Percentiles rank a stretch among this genome's conserved stretches.
Evolutionary conservation across 2,888 invertebrate genomes (phyloP).

Genomic region (Adineta ricciae): DNA sequence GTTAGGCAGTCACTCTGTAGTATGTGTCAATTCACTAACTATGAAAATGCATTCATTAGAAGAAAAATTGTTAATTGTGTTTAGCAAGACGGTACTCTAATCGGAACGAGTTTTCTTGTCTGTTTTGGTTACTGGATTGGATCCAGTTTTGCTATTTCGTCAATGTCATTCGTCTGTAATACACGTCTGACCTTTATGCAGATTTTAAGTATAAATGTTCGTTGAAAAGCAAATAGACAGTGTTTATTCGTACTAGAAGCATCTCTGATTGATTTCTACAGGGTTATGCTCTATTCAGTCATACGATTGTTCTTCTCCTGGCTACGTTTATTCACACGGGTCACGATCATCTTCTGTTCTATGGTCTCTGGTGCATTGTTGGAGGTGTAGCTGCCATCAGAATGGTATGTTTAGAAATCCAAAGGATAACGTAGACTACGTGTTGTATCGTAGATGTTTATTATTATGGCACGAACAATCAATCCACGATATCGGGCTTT

Average conservation of each 20-base stretch:
- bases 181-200: slow-evolving; percentile 41
- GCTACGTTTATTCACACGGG: slow-evolving; percentile 50
- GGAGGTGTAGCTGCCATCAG: slow-evolving; percentile 50
- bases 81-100: slow-evolving; percentile 53
- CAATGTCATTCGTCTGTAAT: slow-evolving; percentile 49
- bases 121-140: slow-evolving; percentile 53
- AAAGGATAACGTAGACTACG: slow-evolving; percentile 34
- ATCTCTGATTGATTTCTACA: slow-evolving; percentile 37
- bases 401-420: slow-evolving; percentile 46
- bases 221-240: neutral
- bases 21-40: slow-evolving; percentile 37
- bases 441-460: slow-evolving; percentile 32
- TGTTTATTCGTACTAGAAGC: neutral
- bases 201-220: slow-evolving; percentile 31
- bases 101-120: slow-evolving; percentile 52
- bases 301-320: slow-evolving; percentile 51
- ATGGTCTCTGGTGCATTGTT: slow-evolving; percentile 47
- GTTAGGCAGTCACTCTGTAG: slow-evolving; percentile 48
- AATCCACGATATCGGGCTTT: slow-evolving; percentile 42
- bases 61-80: slow-evolving; percentile 10
- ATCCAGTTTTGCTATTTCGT: slow-evolving; percentile 47
- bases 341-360: slow-evolving; percentile 51
- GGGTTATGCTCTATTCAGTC: slow-evolving; percentile 52
- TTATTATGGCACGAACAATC: slow-evolving; percentile 8
- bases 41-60: neutral